These are phyloP conservation scores for Brenthis hecate DNA, from an alignment of 2,888 invertebrate species.

Conservation along the genomic window DNA sequence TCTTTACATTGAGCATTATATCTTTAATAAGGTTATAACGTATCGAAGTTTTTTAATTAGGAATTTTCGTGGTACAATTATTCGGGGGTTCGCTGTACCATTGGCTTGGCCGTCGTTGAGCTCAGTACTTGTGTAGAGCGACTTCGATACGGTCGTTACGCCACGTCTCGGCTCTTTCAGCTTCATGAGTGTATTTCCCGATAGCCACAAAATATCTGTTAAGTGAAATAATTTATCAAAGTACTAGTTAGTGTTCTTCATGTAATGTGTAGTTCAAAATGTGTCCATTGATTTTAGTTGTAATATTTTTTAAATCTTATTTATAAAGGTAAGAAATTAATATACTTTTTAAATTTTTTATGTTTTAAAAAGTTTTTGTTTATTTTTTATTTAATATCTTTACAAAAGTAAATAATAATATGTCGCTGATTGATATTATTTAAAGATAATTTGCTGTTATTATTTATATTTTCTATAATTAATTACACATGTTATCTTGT, in stretches of 20 bases:
- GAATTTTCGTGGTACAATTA: slow-evolving; percentile 7
- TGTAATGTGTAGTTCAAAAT: neutral
- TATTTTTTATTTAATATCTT: too few relatives aligned
- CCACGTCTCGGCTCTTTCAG: neutral
- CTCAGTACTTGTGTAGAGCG: slow-evolving; percentile 59
- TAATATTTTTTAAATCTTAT: neutral
- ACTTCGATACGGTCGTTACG: slow-evolving; percentile 51
- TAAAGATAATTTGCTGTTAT: too few relatives aligned
- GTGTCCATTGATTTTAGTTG: neutral
- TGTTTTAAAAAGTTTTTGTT: neutral
- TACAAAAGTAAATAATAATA: too few relatives aligned
- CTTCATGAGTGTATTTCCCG: slow-evolving; percentile 23
- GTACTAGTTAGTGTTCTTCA: slow-evolving; percentile 27
- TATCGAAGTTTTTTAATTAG: slow-evolving; percentile 8
- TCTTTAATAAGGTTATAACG: neutral
- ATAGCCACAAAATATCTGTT: slow-evolving; percentile 3
- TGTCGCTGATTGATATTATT: too few relatives aligned
- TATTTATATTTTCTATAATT: too few relatives aligned
- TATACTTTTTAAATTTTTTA: neutral
- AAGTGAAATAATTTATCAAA: slow-evolving; percentile 21
- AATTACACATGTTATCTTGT: too few relatives aligned
- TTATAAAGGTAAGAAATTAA: slow-evolving; percentile 23
- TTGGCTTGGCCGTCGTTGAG: slow-evolving; percentile 47
- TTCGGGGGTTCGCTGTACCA: slow-evolving; percentile 42
- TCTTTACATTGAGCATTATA: too few relatives aligned